Percentiles rank a stretch among this genome's conserved stretches.
phyloP scores from a whole-genome alignment of 2,888 invertebrate genomes.

The Cerceris rybyensis region DNA sequence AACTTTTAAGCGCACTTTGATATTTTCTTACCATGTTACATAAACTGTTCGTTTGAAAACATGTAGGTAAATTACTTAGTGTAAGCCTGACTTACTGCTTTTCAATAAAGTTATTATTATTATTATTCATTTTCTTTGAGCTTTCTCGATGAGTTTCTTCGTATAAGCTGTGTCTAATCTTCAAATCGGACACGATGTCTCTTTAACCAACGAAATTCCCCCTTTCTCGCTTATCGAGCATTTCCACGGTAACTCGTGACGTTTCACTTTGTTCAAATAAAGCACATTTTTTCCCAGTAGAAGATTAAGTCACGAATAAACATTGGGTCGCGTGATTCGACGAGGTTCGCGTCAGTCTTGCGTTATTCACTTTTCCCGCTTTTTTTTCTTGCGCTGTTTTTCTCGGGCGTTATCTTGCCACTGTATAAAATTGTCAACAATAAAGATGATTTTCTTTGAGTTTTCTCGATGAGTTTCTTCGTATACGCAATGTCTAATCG shows the following conservation, averaged over 20 bases:
- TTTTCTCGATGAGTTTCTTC: conserved; percentile 57
- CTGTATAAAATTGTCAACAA: conserved; percentile 60
- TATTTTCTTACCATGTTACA: no score
- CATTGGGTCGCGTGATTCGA: conserved; percentile 9
- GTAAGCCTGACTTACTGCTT: no score
- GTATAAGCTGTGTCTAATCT: no score
- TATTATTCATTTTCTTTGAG: no score
- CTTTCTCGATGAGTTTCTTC: no score
- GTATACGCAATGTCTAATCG: conserved; percentile 72
- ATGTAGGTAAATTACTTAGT: no score
- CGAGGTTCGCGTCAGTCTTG: conserved; percentile 20
- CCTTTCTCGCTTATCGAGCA: conserved; percentile 31
- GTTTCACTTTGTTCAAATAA: not conserved
- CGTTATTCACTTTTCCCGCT: conserved; percentile 46
- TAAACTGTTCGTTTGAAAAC: no score
- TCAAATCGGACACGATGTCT: conserved; percentile 69
- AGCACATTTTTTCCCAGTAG: not conserved
- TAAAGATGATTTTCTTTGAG: conserved; percentile 30
- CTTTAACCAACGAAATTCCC: conserved; percentile 30
- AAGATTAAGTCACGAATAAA: conserved; percentile 33
- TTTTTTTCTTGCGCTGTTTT: no score
- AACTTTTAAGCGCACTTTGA: no score
- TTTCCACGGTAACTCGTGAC: not conserved
- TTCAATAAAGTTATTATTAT: no score
- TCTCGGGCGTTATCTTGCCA: conserved; percentile 33